Evolutionary conservation across 2,797 vertebrate species (phyloP).

Genomic region (Peromyscus aztecus): DNA sequence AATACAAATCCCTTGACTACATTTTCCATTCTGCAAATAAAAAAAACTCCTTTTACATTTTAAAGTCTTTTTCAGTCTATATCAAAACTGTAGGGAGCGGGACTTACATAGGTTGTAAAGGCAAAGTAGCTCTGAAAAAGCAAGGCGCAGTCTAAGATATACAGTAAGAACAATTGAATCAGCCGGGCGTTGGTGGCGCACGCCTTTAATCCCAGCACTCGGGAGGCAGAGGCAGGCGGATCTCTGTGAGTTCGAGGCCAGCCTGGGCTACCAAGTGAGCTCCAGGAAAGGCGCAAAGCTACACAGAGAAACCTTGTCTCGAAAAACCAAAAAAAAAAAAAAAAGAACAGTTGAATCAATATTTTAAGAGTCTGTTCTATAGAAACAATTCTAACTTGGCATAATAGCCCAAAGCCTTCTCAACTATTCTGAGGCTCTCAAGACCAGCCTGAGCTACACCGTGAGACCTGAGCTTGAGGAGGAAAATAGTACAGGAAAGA

Average conservation of each 20-base stretch:
- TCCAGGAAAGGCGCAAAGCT: no score
- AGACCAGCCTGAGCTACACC: not conserved
- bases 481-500: no score
- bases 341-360: not conserved
- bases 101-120: not conserved
- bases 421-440: not conserved
- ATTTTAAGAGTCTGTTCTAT: constrained; percentile 4
- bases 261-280: no score
- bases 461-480: not conserved
- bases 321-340: no score
- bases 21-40: not conserved
- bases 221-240: no score
- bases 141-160: not conserved
- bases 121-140: not conserved
- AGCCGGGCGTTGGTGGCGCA: no score
- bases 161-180: no score
- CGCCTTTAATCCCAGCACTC: no score
- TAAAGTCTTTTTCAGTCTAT: constrained; percentile 36
- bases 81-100: not conserved
- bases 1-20: not conserved
- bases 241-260: no score
- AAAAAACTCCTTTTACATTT: constrained; percentile 36
- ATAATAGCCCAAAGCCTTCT: not conserved
- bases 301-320: no score
- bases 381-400: constrained; percentile 8